These are phyloP conservation scores for Holotrichia oblita DNA, from an alignment of 1,140 invertebrate genomes.

Conservation along the genomic window DNA sequence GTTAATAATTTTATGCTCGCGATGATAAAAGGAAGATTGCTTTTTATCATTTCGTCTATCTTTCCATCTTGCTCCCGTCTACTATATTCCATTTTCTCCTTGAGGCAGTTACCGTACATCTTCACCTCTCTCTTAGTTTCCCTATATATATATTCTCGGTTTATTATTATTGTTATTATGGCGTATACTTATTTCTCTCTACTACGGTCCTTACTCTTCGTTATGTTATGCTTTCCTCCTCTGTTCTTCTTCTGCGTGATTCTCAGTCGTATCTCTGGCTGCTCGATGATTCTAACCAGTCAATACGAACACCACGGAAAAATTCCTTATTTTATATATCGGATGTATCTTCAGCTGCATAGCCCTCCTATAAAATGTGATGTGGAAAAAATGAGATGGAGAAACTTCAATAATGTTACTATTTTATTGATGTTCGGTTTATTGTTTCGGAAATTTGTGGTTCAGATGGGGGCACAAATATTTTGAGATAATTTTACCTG, in stretches of 20 bases:
- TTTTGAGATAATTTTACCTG: neutral
- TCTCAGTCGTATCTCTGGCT: neutral
- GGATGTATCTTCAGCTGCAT: neutral
- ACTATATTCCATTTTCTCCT: neutral
- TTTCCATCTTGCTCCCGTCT: neutral
- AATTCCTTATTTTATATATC: neutral
- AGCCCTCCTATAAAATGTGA: neutral
- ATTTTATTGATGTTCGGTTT: slow-evolving; percentile 19
- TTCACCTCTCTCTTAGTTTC: neutral
- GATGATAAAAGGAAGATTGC: slow-evolving; percentile 22
- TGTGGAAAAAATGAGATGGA: neutral
- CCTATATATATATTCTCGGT: neutral
- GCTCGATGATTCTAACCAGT: slow-evolving; percentile 7
- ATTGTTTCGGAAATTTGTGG: slow-evolving; percentile 16
- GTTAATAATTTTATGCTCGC: slow-evolving; percentile 26
- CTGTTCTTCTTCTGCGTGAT: neutral
- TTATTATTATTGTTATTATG: slow-evolving; percentile 33
- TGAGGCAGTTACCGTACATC: neutral
- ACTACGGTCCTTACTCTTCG: neutral
- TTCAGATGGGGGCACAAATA: slow-evolving; percentile 13
- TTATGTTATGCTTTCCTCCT: too few relatives aligned
- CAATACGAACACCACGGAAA: slow-evolving; percentile 7
- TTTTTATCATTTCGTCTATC: slow-evolving; percentile 4
- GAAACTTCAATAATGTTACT: too few relatives aligned
- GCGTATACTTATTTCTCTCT: too few relatives aligned